Evolutionary conservation across 2,888 invertebrate genomes (phyloP), one percentile per base, ranked within the genome.

Genomic region (Hypercompe scribonia): DNA sequence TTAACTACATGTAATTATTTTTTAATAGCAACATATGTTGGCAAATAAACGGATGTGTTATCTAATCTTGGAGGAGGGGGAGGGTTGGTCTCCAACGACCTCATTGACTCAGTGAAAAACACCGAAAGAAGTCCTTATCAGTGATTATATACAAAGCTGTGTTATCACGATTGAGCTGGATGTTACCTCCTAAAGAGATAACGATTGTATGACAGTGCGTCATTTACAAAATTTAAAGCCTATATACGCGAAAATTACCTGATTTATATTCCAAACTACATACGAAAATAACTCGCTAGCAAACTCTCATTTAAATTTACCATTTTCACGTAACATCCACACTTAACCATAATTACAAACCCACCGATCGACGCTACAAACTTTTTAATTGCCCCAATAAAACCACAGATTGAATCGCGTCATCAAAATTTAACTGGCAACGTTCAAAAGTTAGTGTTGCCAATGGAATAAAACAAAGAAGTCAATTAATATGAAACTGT

Each of bases 401-500:
- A 90, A 82, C 75, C 83, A 76, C 81, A 83, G 84, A 85, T 84
- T 83, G 82, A 81, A 84, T 78, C 72, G 76, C 82, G 84, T 83
- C 87, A 81, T 88, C 84, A 86, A 88, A 81, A 86, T 87, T 84
- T 87, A 84, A 87, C 81, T 82, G 84, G 74, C 82, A 79, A 79
- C 78, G 78, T 82, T 83, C 77, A 78, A 81, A 84, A 84, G 82
- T 84, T 81, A 81, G 80, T 81, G 81, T 82, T 79, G 65, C 77
- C 78, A 71, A 67, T 74, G 76, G 82, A 87, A 88, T 89, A 88
- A 88, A 90, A 90, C 88, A 91, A 90, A 90, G 88, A 86, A 89
- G 87, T 89, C 91, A 88, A 91, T 91, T 91, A 90, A 89, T 88
- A 88, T 86, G 84, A 89, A 88, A 85, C 81, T 86, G 85, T 78